phyloP scores from a whole-genome alignment of 2,888 invertebrate species.

The Dasysyrphus tricinctus region DNA sequence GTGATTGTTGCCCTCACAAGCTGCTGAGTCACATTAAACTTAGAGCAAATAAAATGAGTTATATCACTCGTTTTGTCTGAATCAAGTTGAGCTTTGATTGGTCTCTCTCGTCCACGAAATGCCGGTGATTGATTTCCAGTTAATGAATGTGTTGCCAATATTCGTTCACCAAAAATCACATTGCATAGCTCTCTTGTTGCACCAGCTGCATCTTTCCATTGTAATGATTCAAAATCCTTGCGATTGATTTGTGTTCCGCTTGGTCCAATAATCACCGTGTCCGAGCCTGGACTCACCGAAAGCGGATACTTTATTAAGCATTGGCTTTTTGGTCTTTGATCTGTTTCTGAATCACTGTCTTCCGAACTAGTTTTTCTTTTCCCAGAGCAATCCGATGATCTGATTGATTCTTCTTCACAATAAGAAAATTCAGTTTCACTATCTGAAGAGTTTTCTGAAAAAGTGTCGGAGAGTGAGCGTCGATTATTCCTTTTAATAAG shows the following conservation, averaged over 20 bases:
- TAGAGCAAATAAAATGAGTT: constrained; percentile 80
- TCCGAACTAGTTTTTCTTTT: constrained; percentile 8
- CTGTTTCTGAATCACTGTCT: background rate
- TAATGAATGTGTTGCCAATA: constrained; percentile 85
- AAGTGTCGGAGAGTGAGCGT: too few relatives aligned
- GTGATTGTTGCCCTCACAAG: constrained; percentile 40
- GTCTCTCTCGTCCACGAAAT: constrained; percentile 76
- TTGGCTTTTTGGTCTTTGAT: background rate
- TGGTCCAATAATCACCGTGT: constrained; percentile 77
- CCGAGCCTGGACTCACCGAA: background rate
- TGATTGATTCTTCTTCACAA: background rate
- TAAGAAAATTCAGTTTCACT: background rate
- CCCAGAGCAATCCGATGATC: background rate
- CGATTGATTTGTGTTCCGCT: constrained; percentile 79
- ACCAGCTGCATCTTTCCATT: constrained; percentile 84
- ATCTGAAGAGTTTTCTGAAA: background rate
- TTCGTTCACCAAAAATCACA: constrained; percentile 84
- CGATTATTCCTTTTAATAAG: background rate
- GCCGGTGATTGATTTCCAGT: constrained; percentile 85
- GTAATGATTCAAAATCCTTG: constrained; percentile 82
- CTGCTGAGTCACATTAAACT: constrained; percentile 31
- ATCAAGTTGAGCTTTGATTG: constrained; percentile 80
- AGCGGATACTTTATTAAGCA: constrained; percentile 11
- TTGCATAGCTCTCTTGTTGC: constrained; percentile 85
- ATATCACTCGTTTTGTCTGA: constrained; percentile 84